phyloP scores from a whole-genome alignment of 1,140 invertebrate species.

The Drosophila pseudoobscura region DNA sequence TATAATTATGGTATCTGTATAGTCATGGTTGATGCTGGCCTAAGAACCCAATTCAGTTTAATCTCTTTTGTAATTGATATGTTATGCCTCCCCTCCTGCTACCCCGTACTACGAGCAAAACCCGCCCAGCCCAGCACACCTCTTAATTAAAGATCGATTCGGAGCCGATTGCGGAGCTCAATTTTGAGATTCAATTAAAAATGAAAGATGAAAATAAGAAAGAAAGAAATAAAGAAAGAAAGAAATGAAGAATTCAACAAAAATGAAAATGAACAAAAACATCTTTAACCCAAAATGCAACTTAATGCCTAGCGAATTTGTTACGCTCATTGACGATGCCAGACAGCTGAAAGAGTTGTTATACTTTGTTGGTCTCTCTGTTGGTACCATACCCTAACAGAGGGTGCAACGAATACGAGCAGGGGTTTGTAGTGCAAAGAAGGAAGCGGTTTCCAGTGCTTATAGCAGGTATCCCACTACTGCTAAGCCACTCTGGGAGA shows the following conservation, averaged over 20 bases:
- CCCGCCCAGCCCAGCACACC: conserved; percentile 22
- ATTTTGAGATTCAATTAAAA: conserved; percentile 59
- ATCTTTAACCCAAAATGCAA: conserved; percentile 58
- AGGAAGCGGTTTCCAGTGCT: no score
- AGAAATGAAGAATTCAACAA: conserved; percentile 27
- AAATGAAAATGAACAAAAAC: conserved; percentile 7
- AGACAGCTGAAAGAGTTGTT: conserved; percentile 29
- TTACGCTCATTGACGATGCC: conserved; percentile 59
- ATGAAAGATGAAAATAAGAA: conserved; percentile 32
- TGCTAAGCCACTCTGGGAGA: no score
- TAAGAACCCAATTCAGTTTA: conserved; percentile 35
- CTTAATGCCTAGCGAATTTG: conserved; percentile 71
- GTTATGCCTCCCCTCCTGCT: conserved; percentile 35
- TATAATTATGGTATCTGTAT: conserved; percentile 30
- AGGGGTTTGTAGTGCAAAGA: no score
- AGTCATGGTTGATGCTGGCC: conserved; percentile 4
- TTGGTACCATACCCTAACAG: background rate
- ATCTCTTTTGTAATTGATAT: conserved; percentile 58
- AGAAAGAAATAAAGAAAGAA: conserved; percentile 12
- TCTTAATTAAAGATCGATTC: conserved; percentile 52
- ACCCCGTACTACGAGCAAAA: background rate
- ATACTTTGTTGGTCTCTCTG: conserved; percentile 15
- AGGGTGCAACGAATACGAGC: no score
- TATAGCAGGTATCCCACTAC: no score
- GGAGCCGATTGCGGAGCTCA: conserved; percentile 39